Evolutionary conservation across 2,888 invertebrate genomes (phyloP).

Genomic region (Hyalella azteca): DNA sequence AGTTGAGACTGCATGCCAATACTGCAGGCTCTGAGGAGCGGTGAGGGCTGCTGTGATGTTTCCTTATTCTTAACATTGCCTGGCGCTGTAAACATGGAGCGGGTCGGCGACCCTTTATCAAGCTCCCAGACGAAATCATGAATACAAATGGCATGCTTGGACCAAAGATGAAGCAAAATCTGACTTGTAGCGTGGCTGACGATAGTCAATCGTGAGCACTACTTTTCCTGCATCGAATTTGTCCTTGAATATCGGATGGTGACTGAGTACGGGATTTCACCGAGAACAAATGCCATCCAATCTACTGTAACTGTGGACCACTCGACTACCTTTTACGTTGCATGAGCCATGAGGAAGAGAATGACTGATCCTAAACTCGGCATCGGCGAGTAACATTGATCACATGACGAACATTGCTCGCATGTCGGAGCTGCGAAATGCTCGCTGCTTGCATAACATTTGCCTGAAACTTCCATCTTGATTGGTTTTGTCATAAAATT

Average conservation of each 20-base stretch:
- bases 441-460: no score
- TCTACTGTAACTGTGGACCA: background rate
- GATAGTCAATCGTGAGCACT: constrained; percentile 10
- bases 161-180: background rate
- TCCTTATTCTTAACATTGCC: background rate
- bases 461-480: no score
- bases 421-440: no score
- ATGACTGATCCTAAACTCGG: constrained; percentile 8
- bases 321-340: no score
- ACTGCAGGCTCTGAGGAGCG: no score
- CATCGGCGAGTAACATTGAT: background rate
- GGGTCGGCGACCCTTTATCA: constrained; percentile 13
- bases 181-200: constrained; percentile 14
- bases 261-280: background rate
- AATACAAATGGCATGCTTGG: constrained; percentile 13
- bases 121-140: background rate
- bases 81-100: background rate
- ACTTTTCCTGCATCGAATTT: background rate
- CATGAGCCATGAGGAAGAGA: background rate
- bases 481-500: no score
- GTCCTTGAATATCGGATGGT: background rate
- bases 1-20: no score
- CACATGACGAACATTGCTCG: no score
- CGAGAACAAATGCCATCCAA: constrained; percentile 5
- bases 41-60: no score